These are phyloP conservation scores for Hystrix brachyura DNA, from an alignment of 2,113 vertebrate species.

Conservation along the genomic window DNA sequence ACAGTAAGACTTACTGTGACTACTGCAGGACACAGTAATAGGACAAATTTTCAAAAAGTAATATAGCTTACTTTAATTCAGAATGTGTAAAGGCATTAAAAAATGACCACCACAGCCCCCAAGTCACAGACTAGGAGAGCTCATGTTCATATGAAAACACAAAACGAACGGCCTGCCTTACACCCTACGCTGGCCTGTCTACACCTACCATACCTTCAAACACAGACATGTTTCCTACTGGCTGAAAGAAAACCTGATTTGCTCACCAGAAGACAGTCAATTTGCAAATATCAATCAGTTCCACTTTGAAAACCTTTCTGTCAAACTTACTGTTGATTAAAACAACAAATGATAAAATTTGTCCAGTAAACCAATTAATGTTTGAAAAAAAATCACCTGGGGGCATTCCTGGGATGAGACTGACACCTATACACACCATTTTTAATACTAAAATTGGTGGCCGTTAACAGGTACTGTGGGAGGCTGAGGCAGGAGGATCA, in stretches of 20 bases:
- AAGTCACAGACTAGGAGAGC: not conserved
- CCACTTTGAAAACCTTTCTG: not conserved
- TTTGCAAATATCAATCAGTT: not conserved
- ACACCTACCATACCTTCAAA: not conserved
- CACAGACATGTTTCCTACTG: not conserved
- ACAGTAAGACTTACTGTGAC: not conserved
- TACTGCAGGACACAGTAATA: not conserved
- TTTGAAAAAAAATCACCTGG: not conserved
- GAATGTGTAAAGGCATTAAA: not conserved
- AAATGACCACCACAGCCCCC: not conserved
- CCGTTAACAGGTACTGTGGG: not conserved
- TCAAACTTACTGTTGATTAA: not conserved
- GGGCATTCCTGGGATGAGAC: not conserved
- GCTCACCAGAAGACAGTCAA: not conserved
- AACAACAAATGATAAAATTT: not conserved
- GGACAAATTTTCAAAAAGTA: slow-evolving; percentile 38
- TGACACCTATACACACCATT: not conserved
- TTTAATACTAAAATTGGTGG: not conserved
- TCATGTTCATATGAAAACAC: not conserved
- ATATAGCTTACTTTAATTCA: not conserved
- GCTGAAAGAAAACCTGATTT: not conserved
- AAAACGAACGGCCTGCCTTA: not conserved
- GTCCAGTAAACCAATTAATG: not conserved
- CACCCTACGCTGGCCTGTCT: not conserved
- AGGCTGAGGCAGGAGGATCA: not conserved